Conservation (phyloP, 2,888 invertebrate species). For the Nephrotoma flavescens region DNA sequence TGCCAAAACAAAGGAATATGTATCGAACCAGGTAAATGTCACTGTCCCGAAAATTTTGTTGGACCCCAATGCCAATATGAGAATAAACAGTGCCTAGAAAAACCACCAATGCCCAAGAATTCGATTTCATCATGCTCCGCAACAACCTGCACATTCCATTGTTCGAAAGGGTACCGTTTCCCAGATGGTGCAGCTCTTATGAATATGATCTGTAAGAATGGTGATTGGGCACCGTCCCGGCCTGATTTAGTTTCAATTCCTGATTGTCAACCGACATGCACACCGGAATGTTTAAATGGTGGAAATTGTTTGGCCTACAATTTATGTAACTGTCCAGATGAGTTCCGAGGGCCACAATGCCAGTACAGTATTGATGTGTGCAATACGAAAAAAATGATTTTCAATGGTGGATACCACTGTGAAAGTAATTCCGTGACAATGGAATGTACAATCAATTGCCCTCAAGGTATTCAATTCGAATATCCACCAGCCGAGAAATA, state of each 20-base stretch:
- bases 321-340: conserved; percentile 61
- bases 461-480: conserved; percentile 45
- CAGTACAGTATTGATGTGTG: conserved; percentile 36
- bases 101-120: conserved; percentile 50
- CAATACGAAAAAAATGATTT: conserved; percentile 44
- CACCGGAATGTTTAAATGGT: conserved; percentile 62
- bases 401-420: conserved; percentile 67
- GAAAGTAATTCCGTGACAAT: conserved; percentile 42
- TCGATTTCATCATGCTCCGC: conserved; percentile 40
- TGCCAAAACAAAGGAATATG: conserved; percentile 77
- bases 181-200: conserved; percentile 54
- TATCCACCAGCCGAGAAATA: conserved; percentile 44
- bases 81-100: conserved; percentile 52
- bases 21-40: conserved; percentile 54
- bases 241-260: conserved; percentile 46
- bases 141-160: conserved; percentile 45
- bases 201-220: conserved; percentile 52
- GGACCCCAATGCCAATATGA: conserved; percentile 63
- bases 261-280: conserved; percentile 53
- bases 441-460: conserved; percentile 52
- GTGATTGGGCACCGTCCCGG: conserved; percentile 54
- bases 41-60: conserved; percentile 55
- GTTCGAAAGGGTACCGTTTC: conserved; percentile 50
- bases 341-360: conserved; percentile 34
- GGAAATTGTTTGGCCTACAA: conserved; percentile 64